These are phyloP conservation scores for Phylloscopus trochiloides DNA, from an alignment of 2,113 vertebrate genomes.

Conservation along the genomic window DNA sequence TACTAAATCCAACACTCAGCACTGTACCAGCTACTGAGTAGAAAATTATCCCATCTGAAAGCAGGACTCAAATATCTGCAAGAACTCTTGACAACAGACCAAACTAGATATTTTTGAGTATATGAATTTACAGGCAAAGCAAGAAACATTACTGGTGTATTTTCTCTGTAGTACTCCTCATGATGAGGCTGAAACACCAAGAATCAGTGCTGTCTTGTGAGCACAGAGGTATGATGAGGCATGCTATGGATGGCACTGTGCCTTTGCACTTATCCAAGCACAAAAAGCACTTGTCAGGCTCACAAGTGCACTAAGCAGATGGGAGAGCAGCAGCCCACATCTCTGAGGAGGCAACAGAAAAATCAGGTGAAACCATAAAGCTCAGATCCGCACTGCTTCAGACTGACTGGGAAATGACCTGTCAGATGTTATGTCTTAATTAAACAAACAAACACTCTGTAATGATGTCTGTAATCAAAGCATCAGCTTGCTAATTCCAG, in stretches of 20 bases:
- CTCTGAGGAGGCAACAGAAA: background rate
- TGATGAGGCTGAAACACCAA: fast-evolving
- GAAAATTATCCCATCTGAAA: background rate
- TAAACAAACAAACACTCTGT: background rate
- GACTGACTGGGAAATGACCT: background rate
- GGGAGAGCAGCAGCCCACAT: background rate
- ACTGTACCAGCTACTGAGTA: background rate
- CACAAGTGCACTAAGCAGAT: no score
- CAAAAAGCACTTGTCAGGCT: background rate
- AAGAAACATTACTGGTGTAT: background rate
- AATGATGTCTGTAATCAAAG: background rate
- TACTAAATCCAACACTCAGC: background rate
- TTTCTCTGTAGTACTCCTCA: background rate
- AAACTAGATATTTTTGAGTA: background rate
- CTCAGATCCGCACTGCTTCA: background rate
- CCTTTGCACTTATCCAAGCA: background rate
- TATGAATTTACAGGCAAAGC: background rate
- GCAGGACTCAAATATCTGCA: background rate
- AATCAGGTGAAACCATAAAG: background rate
- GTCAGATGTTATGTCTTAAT: background rate
- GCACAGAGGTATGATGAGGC: background rate
- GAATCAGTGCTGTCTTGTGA: no score
- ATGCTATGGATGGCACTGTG: fast-evolving
- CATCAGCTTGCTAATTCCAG: background rate
- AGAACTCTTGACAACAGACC: background rate